Evolutionary conservation across 2,113 vertebrate species (phyloP).

Genomic region (Ceuthmochares aereus): DNA sequence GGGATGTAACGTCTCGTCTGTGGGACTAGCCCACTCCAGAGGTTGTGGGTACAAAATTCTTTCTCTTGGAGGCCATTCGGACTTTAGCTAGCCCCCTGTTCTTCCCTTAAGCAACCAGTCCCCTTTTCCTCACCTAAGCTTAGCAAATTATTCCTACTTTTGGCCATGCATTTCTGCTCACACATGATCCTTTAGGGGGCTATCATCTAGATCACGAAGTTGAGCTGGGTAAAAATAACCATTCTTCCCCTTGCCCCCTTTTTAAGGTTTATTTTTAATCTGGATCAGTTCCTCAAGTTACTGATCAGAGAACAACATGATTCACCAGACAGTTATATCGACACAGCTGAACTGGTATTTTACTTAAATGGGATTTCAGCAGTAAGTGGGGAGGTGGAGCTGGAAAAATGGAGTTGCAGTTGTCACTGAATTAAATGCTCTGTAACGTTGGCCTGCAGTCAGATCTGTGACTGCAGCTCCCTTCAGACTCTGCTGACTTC

Average conservation of each 20-base stretch:
- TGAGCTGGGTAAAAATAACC: neutral
- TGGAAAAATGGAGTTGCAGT: neutral
- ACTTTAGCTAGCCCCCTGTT: neutral
- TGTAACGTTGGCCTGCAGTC: neutral
- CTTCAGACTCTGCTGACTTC: neutral
- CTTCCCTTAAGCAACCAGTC: neutral
- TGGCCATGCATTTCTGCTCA: neutral
- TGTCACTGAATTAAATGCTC: neutral
- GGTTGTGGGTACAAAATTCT: neutral
- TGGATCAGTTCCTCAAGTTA: neutral
- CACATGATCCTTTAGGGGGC: neutral
- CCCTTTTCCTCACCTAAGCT: neutral
- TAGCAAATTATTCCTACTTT: neutral
- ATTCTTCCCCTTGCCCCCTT: neutral
- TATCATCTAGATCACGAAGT: neutral
- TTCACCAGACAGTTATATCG: neutral
- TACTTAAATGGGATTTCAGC: neutral
- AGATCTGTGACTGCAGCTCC: neutral
- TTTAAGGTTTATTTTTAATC: neutral
- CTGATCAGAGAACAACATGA: neutral
- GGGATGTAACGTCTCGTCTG: neutral
- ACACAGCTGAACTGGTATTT: neutral
- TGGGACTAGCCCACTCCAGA: neutral
- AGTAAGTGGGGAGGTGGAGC: neutral
- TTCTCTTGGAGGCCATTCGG: neutral